These are phyloP conservation scores for Psix sp. DNA, from an alignment of 1,140 invertebrate species.

Conservation along the genomic window DNA sequence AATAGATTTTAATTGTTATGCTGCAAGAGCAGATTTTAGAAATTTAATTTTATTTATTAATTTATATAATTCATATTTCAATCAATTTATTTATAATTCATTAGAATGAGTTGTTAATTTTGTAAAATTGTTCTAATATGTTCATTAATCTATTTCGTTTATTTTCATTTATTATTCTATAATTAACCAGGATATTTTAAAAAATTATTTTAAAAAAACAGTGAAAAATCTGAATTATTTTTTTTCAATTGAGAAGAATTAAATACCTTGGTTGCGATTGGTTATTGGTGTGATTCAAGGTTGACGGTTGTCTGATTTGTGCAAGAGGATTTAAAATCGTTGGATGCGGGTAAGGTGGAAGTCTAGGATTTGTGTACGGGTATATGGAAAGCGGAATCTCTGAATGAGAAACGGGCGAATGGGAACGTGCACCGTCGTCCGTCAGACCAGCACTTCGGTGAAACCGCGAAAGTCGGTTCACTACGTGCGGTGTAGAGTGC, in stretches of 20 bases:
- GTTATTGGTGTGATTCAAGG: conserved; percentile 75
- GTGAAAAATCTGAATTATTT: too few species aligned
- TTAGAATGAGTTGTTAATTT: too few species aligned
- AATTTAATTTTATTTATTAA: neutral
- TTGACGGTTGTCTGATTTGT: conserved; percentile 88
- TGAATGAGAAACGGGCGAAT: conserved; percentile 84
- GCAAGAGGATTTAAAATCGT: conserved; percentile 87
- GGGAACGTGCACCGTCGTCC: conserved; percentile 82
- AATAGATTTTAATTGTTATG: neutral
- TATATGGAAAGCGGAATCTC: conserved; percentile 79
- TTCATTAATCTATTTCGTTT: too few species aligned
- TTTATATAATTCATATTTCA: too few species aligned
- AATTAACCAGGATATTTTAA: too few species aligned
- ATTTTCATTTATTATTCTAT: too few species aligned
- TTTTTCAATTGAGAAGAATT: too few species aligned
- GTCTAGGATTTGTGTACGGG: conserved; percentile 90
- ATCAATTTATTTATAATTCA: too few species aligned
- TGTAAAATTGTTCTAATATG: too few species aligned
- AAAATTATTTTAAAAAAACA: too few species aligned
- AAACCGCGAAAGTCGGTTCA: conserved; percentile 96
- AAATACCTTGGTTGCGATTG: conserved; percentile 76
- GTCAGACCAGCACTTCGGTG: conserved; percentile 95
- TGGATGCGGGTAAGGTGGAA: conserved; percentile 93
- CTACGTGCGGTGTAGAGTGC: conserved; percentile 93
- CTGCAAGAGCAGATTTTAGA: neutral